phyloP scores from a whole-genome alignment of 2,113 vertebrate genomes.

The human region GRCh38 chr6:48894501-48895000 shows the following conservation, averaged over 20 bases:
- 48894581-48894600: not conserved
- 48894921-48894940: not conserved
- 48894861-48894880: not conserved
- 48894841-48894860: not conserved
- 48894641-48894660: not conserved
- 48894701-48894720: not conserved
- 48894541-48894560: not conserved
- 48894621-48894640: not conserved
- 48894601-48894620: not conserved
- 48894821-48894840: not conserved
- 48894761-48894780: not conserved
- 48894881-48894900: not conserved
- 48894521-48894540: not conserved
- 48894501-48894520: not conserved
- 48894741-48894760: not conserved
- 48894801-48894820: not conserved
- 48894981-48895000: not conserved
- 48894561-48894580: not conserved
- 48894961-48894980: not conserved
- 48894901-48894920: not conserved
- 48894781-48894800: not conserved
- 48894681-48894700: not conserved
- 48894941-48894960: not conserved
- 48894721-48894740: not conserved
- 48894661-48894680: not conserved